These are phyloP conservation scores for Anhinga anhinga DNA, from an alignment of 2,113 vertebrate genomes.

Conservation along the genomic window DNA sequence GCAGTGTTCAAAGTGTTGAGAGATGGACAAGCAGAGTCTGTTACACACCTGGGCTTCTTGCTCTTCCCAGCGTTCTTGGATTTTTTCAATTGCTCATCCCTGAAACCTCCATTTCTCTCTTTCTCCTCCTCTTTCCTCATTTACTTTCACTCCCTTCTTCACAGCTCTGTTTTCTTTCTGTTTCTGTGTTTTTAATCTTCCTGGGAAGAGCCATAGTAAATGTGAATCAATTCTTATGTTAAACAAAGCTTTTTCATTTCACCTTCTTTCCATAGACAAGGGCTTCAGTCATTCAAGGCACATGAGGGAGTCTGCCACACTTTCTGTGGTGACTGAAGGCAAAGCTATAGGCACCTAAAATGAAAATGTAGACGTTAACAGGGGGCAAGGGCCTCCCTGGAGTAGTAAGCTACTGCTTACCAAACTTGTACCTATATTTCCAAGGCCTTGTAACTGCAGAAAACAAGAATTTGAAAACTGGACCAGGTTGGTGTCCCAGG, in stretches of 20 bases:
- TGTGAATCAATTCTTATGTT: background rate
- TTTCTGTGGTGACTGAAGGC: conserved; percentile 13
- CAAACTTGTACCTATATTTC: background rate
- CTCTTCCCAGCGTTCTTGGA: background rate
- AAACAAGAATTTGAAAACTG: too few species aligned
- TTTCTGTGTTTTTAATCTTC: background rate
- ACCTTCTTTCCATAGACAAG: background rate
- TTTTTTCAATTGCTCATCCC: background rate
- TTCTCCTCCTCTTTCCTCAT: background rate
- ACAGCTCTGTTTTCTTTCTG: background rate
- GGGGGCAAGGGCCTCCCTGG: background rate
- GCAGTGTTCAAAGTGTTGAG: background rate
- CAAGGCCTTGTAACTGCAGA: too few species aligned
- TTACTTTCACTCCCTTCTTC: background rate
- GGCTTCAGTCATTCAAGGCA: background rate
- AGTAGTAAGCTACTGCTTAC: background rate
- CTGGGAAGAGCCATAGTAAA: background rate
- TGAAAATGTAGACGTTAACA: background rate
- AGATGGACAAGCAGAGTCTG: background rate
- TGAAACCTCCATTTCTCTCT: background rate
- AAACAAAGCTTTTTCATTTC: background rate
- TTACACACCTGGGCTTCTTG: background rate
- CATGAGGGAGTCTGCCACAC: background rate
- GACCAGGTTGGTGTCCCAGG: too few species aligned
- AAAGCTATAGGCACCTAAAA: conserved; percentile 21